Conservation (phyloP, 2,797 vertebrate species). For the Crocidura indochinensis region DNA sequence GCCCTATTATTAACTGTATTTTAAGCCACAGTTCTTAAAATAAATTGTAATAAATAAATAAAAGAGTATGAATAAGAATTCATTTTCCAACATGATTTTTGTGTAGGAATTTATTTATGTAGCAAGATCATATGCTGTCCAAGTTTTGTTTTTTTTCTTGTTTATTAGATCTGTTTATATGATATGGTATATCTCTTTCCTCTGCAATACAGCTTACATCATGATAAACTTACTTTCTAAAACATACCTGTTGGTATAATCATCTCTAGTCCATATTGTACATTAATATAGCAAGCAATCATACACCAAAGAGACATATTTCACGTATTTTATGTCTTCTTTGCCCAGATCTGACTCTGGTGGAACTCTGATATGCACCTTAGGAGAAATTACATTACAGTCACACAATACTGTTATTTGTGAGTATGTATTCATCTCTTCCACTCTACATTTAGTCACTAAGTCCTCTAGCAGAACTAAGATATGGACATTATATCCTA, state of each 20-base stretch:
- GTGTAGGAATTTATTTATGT: slow-evolving; percentile 15
- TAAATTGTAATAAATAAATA: too few relatives aligned
- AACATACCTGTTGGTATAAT: background rate
- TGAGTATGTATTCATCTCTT: background rate
- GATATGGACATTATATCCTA: background rate
- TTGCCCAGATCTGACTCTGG: background rate
- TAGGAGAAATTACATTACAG: background rate
- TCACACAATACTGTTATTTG: background rate
- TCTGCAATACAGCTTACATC: background rate
- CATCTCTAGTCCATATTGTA: background rate
- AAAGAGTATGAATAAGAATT: background rate
- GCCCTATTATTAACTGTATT: too few relatives aligned
- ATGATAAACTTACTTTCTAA: background rate
- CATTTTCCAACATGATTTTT: background rate
- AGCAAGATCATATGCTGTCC: background rate
- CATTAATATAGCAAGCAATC: background rate
- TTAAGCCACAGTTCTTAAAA: too few relatives aligned
- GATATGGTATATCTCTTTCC: background rate
- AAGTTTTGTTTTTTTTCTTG: background rate
- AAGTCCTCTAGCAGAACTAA: background rate
- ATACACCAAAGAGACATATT: background rate
- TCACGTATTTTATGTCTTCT: background rate
- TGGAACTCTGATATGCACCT: background rate
- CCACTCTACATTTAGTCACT: background rate
- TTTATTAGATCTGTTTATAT: background rate